phyloP scores from a whole-genome alignment of 2,888 invertebrate species.

The Lasius fuliginosus region DNA sequence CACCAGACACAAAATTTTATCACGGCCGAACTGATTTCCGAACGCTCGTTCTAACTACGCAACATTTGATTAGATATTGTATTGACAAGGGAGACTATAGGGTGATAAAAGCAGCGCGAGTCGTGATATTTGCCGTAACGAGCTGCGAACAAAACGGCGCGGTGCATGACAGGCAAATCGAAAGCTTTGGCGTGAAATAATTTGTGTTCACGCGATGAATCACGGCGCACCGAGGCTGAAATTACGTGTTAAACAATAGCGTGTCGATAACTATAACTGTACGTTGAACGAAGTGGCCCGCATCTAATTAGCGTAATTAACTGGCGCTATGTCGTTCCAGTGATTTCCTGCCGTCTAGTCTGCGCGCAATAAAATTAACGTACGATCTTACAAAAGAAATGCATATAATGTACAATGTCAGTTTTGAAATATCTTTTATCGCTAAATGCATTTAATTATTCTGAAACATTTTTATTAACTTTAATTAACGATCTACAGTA shows the following conservation, averaged over 20 bases:
- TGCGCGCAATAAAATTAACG: slow-evolving; percentile 28
- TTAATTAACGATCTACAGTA: background rate
- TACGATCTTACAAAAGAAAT: slow-evolving; percentile 10
- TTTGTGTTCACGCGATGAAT: slow-evolving; percentile 80
- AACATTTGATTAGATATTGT: slow-evolving; percentile 61
- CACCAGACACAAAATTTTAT: slow-evolving; percentile 12
- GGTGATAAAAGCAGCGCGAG: slow-evolving; percentile 67
- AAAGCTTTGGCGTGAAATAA: slow-evolving; percentile 72
- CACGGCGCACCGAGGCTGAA: slow-evolving; percentile 74
- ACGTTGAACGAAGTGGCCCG: slow-evolving; percentile 62
- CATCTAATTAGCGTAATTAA: slow-evolving; percentile 75
- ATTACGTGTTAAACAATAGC: slow-evolving; percentile 76
- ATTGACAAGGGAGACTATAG: slow-evolving; percentile 65
- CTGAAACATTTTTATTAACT: background rate
- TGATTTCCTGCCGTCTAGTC: slow-evolving; percentile 34
- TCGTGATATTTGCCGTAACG: slow-evolving; percentile 61
- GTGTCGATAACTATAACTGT: slow-evolving; percentile 69
- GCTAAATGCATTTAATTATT: background rate
- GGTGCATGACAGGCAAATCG: slow-evolving; percentile 63
- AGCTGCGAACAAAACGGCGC: slow-evolving; percentile 64
- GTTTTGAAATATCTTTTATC: background rate
- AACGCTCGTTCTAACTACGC: slow-evolving; percentile 31
- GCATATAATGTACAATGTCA: background rate
- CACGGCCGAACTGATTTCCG: background rate
- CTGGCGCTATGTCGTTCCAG: slow-evolving; percentile 54